Evolutionary conservation across 1,140 invertebrate genomes (phyloP).

Genomic region (Linepithema humile): DNA sequence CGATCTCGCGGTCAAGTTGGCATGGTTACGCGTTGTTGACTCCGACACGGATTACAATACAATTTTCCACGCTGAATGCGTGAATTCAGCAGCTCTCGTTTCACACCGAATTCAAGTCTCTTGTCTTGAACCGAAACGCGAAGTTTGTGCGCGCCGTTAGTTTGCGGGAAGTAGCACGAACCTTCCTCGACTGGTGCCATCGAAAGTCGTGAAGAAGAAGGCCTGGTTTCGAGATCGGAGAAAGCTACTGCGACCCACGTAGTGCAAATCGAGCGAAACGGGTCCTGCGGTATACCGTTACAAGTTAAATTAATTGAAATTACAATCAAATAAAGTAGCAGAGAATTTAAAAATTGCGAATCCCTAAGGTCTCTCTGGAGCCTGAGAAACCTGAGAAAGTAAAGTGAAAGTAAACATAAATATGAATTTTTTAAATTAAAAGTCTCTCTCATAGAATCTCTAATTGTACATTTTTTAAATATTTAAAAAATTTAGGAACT

Average conservation of each 20-base stretch:
- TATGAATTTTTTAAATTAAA: too few species aligned
- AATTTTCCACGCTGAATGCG: constrained; percentile 27
- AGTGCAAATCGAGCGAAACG: constrained; percentile 54
- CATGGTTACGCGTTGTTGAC: not conserved
- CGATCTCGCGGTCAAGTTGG: not conserved
- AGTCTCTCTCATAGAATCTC: too few species aligned
- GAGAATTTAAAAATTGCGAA: not conserved
- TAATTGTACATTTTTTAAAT: too few species aligned
- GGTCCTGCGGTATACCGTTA: constrained; percentile 15
- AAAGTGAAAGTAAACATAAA: too few species aligned
- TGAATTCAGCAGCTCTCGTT: constrained; percentile 14
- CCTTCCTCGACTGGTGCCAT: constrained; percentile 9
- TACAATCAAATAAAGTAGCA: not conserved
- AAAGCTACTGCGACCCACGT: constrained; percentile 58
- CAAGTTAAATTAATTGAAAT: not conserved
- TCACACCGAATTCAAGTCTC: not conserved
- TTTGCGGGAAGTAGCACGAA: constrained; percentile 42
- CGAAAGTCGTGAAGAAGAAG: constrained; percentile 44
- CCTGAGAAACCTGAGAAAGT: too few species aligned
- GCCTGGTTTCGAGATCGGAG: constrained; percentile 61
- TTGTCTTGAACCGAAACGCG: not conserved
- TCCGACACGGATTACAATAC: constrained; percentile 16
- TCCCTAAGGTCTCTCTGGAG: too few species aligned
- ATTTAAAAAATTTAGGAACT: not conserved
- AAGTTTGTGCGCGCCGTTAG: constrained; percentile 12